Evolutionary conservation across 2,888 invertebrate species (phyloP), one percentile per base, ranked within the genome.

Genomic region (Sminthurides aquaticus): DNA sequence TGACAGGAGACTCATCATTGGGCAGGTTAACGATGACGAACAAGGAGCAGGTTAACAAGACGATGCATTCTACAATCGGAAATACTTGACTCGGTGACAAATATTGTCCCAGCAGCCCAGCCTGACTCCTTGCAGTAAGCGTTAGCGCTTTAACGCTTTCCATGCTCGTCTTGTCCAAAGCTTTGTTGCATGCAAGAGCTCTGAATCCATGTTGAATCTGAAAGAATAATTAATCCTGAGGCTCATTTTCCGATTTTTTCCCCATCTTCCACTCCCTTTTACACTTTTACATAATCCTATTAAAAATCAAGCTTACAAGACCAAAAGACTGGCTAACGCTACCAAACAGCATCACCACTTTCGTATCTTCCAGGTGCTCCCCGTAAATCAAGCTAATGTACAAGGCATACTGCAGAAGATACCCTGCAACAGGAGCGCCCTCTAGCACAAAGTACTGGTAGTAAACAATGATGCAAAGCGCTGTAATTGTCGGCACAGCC

Each of bases 41-140:
- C 18, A 52, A 22, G 52, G 52, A 52, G 20, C 52, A 52, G 52
- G 52, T 52, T 5, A 52, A 20, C 5, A 52, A 20, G 22, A 52
- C 22, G 52, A 52, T 52, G 52, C 52, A 52, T 52, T 52, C 52
- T 5, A 52, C 5, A 5, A 52, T 52, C 20, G 20, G 20, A 52
- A 52, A 52, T 20, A 20, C 20, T 20, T 52, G 52, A 20, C 52
- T 20, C 5, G 52, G 52, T 20, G 52, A 15, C 52, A 52, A 52
- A 5, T 22, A 52, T 15, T 52, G 52, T 15, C 52, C 52, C 5
- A 52, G 52, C 52, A 20, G 8, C 15, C 20, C 52, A 52, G 52
- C 52, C 20, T 52, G 52, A 52, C 20, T 52, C 20, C 52, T 8
- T 5, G 52, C 52, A 5, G 52, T 20, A 20, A 52, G 52, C 15